phyloP scores from a whole-genome alignment of 2,113 vertebrate genomes.

The Bubalus kerabau region DNA sequence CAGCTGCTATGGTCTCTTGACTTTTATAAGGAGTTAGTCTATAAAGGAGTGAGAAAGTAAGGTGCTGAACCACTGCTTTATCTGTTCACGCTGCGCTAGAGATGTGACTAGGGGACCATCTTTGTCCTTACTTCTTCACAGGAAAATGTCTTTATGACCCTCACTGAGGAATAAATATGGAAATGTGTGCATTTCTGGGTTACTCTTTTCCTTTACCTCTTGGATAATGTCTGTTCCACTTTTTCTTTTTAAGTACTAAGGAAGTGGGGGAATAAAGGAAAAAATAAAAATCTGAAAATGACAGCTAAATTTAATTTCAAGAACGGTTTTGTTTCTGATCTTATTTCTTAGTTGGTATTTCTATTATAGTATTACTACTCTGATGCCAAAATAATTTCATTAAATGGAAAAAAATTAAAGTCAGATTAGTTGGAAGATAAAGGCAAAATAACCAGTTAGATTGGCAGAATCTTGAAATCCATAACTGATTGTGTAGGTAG shows the following conservation, averaged over 20 bases:
- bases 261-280: neutral
- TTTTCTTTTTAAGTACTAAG: neutral
- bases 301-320: neutral
- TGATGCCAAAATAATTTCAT: neutral
- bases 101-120: neutral
- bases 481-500: neutral
- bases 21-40: neutral
- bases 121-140: neutral
- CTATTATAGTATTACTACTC: neutral
- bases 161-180: neutral
- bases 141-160: constrained; percentile 29
- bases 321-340: neutral
- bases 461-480: neutral
- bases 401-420: neutral
- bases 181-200: neutral
- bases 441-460: neutral
- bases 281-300: constrained; percentile 16
- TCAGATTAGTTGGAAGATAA: neutral
- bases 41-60: neutral
- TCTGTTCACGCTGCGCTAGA: neutral
- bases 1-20: neutral
- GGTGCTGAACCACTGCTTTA: neutral
- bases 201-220: neutral
- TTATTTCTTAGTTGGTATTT: neutral
- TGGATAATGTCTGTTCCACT: neutral